A percentile compares a stretch with the other conserved stretches of the same genome.
These are phyloP conservation scores for Elanoides forficatus DNA, from an alignment of 2,113 vertebrate genomes.

Conservation along the genomic window DNA sequence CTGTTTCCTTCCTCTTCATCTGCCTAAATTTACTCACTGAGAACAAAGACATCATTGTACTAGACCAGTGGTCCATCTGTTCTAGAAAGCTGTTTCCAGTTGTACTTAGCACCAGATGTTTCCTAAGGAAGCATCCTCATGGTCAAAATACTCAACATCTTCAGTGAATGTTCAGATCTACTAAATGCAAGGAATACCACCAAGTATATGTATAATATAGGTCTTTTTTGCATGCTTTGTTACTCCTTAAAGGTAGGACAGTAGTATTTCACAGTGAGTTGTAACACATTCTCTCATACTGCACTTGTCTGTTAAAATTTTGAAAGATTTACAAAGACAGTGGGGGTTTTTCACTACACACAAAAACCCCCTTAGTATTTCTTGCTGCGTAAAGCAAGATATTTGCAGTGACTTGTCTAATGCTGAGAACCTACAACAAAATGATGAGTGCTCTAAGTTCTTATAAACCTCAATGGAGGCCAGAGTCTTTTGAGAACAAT, in stretches of 20 bases:
- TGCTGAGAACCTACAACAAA: neutral
- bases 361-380: neutral
- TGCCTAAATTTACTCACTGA: slow-evolving; percentile 20
- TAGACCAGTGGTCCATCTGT: neutral
- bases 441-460: neutral
- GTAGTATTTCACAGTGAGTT: neutral
- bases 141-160: neutral
- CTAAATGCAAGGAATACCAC: neutral
- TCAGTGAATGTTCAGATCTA: neutral
- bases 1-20: slow-evolving; percentile 29
- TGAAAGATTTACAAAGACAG: neutral
- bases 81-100: slow-evolving; percentile 8
- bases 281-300: neutral
- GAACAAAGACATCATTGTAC: slow-evolving; percentile 43
- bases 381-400: neutral
- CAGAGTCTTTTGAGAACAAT: neutral
- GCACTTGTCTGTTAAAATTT: neutral
- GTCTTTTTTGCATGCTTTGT: neutral
- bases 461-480: neutral
- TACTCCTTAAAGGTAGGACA: neutral
- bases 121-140: slow-evolving; percentile 48
- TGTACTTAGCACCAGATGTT: slow-evolving; percentile 28
- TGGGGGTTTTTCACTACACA: neutral
- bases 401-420: neutral
- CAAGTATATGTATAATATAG: neutral